Conservation (phyloP, 2,113 vertebrate species). For the Pygoscelis adeliae region DNA sequence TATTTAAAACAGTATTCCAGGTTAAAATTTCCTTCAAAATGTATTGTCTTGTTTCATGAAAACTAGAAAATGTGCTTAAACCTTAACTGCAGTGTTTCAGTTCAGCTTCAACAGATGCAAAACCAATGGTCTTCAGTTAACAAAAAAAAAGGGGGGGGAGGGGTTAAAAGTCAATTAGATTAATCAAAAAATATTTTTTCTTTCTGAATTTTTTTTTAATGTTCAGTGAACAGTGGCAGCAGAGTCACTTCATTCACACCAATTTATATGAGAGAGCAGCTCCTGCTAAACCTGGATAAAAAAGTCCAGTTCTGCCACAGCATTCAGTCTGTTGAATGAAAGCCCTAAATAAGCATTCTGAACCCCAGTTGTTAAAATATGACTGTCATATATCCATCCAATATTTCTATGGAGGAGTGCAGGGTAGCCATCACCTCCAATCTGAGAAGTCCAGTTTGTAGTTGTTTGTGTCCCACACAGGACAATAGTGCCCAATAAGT, state of each 20-base stretch:
- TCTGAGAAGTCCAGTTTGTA: not conserved
- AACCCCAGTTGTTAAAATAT: not conserved
- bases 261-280: not conserved
- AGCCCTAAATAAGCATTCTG: not conserved
- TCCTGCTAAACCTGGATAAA: not conserved
- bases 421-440: not conserved
- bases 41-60: not conserved
- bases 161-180: not conserved
- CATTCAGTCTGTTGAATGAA: not conserved
- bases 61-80: not conserved
- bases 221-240: not conserved
- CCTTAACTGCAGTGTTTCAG: not conserved
- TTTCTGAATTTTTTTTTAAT: not conserved
- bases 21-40: not conserved
- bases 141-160: accelerated
- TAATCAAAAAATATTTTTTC: not conserved
- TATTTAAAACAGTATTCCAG: not conserved
- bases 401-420: not conserved
- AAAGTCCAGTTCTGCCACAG: not conserved
- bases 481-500: not conserved
- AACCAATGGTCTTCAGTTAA: not conserved
- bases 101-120: not conserved
- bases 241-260: not conserved
- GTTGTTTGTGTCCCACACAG: not conserved
- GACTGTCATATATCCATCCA: not conserved